Base-by-base conservation (phyloP, 2,113 vertebrate species). In the Petromus typicus region DNA sequence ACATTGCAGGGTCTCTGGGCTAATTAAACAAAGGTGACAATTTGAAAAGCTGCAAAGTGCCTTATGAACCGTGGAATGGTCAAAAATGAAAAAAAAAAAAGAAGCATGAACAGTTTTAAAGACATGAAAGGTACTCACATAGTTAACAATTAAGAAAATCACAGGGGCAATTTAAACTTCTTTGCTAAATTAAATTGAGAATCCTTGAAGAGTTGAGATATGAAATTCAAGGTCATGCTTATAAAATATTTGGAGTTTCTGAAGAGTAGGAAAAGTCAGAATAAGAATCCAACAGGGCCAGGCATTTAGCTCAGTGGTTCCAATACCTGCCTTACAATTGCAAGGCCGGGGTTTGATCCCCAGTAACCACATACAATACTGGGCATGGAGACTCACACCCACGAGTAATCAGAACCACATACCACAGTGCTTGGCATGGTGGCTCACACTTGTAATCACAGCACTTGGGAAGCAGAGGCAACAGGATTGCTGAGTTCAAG, bases 11-110 rank as follows among this genome's bases (percentile, higher is more conserved):
- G 95, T 90, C 96, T 97, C 90, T 57, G 30, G 79, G 91, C 90
- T 98, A 98, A 98, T 97, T 98, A 98, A 98, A 97, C 57, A 97
- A 97, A 97, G 94, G 87, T 92, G 97, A 97, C 86, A 96, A 92
- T 97, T 93, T 92, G 82, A 98, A 97, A 98, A 97, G 0, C 83
- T 97, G 64, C 43, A 23, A 98, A 96, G 40, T 93, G 25, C 81
- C 81, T 98, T 93, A 66, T 91, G 67, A 96, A 96, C 69, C 78
- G 91, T 86, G 73, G 48, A 94, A 34, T 25, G 66, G 91, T 95
- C 94, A 96, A 89, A 97, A 95, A 95, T 32, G 67, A 81, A 57
- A 89, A 98, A 93, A 61, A 90, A 92, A 96, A 20, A 23, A 10
- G 17, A 23, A 10, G 17, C 64, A 32, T 18, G 43, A 17, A 87